Evolutionary conservation across 2,113 vertebrate genomes (phyloP).

Genomic region (Silurus meridionalis): DNA sequence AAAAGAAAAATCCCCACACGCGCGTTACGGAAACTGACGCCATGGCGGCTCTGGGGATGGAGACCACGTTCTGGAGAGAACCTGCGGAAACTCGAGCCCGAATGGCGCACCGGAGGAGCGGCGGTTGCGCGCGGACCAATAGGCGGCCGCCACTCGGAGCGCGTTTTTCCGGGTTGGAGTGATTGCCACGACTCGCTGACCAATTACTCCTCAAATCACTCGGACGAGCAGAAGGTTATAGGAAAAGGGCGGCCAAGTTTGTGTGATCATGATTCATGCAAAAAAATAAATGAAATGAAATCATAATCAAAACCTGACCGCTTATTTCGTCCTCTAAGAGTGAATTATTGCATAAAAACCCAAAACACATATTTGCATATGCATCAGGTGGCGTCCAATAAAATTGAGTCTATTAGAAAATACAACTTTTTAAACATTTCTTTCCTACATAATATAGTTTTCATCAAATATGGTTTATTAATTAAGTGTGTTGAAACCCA

Average conservation of each 20-base stretch:
- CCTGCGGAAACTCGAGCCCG: conserved; percentile 55
- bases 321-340: background rate
- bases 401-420: no score
- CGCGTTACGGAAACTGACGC: conserved; percentile 47
- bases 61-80: background rate
- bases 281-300: background rate
- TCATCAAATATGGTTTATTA: no score
- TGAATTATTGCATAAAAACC: background rate
- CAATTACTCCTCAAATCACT: conserved; percentile 48
- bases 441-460: no score
- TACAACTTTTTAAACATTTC: no score
- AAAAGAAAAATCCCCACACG: no score
- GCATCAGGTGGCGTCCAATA: no score
- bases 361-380: no score
- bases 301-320: no score
- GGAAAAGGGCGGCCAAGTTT: conserved; percentile 29
- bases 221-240: conserved; percentile 15
- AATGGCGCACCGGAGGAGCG: conserved; percentile 63
- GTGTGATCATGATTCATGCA: conserved; percentile 27
- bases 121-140: conserved; percentile 61
- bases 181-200: conserved; percentile 58
- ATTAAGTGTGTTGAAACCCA: no score
- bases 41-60: conserved; percentile 49
- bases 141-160: conserved; percentile 37
- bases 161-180: conserved; percentile 51